Base-by-base conservation (phyloP, 2,113 vertebrate genomes). In the Pomatostomus ruficeps region DNA sequence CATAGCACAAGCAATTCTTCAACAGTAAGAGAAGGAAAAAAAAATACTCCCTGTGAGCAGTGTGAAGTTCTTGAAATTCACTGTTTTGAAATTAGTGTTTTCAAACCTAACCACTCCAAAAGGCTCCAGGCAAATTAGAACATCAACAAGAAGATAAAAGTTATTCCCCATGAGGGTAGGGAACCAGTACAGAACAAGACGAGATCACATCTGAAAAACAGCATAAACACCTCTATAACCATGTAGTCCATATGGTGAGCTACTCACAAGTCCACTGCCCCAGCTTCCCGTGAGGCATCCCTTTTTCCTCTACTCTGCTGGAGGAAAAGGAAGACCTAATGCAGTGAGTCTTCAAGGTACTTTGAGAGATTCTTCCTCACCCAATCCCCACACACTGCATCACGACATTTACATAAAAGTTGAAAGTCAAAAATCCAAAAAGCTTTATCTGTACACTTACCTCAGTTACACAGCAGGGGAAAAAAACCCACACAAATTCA, bases 81-180 rank as follows among this genome's bases (percentile, higher is more conserved):
- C 46, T 82, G 51, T 54, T 89, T 89, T 89, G 78, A 89, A 89
- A 89, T 17, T 42, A 59, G 36, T 38, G 28, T 71, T 95, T 91
- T 92, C 73, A 89, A 92, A 63, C 22, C 29, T 70, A 85, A 89
- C 29, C n/a, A 85, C 51, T 71, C 85, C 85, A 76, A 92, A 94
- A 91, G 40, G 51, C 79, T 91, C 51, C 76, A 38, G 79, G 54
- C 48, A 77, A 95, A 78, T 75, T 24, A 49, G 80, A 85, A 22
- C 26, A 91, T 66, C 73, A 80, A 90, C 3, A 2, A 92, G 49
- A 71, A 68, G 58, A 91, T 25, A 70, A 43, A 94, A 91, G 35
- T 55, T 85, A 82, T 61, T 79, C 29, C 45, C 49, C 16, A 31
- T 25, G 11, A 66, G 33, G 35, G n/a, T 48, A 88, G 31, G 43